Evolutionary conservation across 2,113 vertebrate species (phyloP).

Genomic region (Cyprinodon variegatus): DNA sequence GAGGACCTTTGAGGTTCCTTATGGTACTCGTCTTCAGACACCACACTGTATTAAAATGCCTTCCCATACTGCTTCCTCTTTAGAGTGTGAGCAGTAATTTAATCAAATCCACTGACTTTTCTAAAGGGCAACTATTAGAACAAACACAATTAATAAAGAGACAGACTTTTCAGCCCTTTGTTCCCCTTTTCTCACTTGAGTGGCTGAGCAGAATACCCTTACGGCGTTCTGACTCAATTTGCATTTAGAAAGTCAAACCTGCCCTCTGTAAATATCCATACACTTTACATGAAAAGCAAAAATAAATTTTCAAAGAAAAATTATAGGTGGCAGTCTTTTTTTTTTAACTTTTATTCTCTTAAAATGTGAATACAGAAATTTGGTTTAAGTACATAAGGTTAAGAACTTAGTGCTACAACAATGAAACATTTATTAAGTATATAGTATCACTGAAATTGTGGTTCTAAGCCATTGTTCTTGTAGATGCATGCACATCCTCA

Average conservation of each 20-base stretch:
- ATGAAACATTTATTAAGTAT: neutral
- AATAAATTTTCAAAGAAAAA: conserved; percentile 30
- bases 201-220: conserved; percentile 46
- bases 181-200: conserved; percentile 45
- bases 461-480: neutral
- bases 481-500: neutral
- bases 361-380: neutral
- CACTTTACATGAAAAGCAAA: conserved; percentile 36
- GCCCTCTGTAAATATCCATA: conserved; percentile 50
- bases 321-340: neutral
- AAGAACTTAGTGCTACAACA: neutral
- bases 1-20: conserved; percentile 38
- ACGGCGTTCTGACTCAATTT: conserved; percentile 41
- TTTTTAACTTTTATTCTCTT: neutral
- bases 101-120: conserved; percentile 72
- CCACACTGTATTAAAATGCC: conserved; percentile 32
- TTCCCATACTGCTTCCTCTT: conserved; percentile 43
- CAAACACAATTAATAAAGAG: conserved; percentile 74
- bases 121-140: conserved; percentile 64
- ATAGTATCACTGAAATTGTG: neutral
- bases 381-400: neutral
- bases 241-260: conserved; percentile 65
- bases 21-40: conserved; percentile 41
- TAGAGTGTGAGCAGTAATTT: conserved; percentile 58
- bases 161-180: conserved; percentile 64